phyloP scores from a whole-genome alignment of 1,140 invertebrate species.

The Aphaenogaster rudis region DNA sequence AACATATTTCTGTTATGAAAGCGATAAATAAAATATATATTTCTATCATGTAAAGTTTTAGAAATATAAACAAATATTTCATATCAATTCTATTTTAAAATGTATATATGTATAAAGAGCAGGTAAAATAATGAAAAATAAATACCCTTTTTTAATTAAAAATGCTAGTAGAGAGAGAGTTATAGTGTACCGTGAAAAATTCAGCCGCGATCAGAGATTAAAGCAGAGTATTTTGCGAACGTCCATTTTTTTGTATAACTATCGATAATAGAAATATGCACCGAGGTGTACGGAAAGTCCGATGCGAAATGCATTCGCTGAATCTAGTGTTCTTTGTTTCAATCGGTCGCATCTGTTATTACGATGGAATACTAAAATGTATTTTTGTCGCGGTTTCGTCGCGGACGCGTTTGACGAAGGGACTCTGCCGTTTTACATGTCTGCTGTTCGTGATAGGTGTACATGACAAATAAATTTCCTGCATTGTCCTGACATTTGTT shows the following conservation, averaged over 20 bases:
- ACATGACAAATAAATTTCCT: neutral
- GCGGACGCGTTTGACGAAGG: neutral
- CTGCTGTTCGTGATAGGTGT: neutral
- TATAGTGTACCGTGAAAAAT: neutral
- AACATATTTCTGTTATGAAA: neutral
- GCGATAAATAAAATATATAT: neutral
- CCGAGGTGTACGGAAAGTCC: neutral
- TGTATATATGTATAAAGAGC: neutral
- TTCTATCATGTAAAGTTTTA: neutral
- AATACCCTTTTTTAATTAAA: conserved; percentile 1
- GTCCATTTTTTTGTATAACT: neutral
- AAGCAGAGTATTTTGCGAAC: neutral
- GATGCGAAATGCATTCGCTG: neutral
- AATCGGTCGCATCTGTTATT: neutral
- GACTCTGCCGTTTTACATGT: neutral
- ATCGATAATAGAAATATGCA: conserved; percentile 2
- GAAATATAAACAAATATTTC: neutral
- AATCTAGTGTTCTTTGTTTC: neutral
- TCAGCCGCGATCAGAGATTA: neutral
- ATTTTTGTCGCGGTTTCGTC: neutral
- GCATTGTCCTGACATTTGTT: neutral
- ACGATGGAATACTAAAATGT: neutral
- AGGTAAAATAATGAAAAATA: neutral
- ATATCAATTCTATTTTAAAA: conserved; percentile 8
- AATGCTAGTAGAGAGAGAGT: neutral